Evolutionary conservation across 1,140 invertebrate genomes (phyloP).

Genomic region (Drosophila bipectinata): DNA sequence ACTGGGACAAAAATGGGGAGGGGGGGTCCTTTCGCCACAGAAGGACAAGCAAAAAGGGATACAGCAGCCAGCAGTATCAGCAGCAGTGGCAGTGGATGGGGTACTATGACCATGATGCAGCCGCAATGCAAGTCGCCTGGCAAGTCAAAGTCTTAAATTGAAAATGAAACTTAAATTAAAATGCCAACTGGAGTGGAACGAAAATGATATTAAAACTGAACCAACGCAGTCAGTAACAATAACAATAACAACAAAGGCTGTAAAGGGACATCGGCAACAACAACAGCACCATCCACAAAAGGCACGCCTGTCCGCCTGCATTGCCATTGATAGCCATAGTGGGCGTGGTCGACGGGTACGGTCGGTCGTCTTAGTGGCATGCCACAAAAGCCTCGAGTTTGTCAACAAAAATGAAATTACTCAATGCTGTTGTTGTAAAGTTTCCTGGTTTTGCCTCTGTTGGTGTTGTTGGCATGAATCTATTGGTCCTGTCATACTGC

Average conservation of each 20-base stretch:
- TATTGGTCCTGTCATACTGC: slow-evolving; percentile 49
- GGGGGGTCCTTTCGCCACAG: not conserved
- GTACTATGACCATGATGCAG: slow-evolving; percentile 46
- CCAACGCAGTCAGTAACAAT: slow-evolving; percentile 44
- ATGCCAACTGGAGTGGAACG: slow-evolving; percentile 81
- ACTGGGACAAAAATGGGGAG: slow-evolving; percentile 35
- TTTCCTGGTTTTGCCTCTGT: slow-evolving; percentile 18
- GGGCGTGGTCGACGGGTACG: slow-evolving; percentile 22
- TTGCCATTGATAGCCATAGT: slow-evolving; percentile 73
- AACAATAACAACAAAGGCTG: slow-evolving; percentile 27
- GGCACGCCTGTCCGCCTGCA: slow-evolving; percentile 54
- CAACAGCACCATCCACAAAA: slow-evolving; percentile 27
- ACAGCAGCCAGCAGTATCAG: not conserved
- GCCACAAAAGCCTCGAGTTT: slow-evolving; percentile 73
- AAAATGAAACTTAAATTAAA: slow-evolving; percentile 83
- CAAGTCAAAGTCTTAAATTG: slow-evolving; percentile 82
- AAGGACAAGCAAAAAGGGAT: slow-evolving; percentile 12
- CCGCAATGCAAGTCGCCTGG: slow-evolving; percentile 55
- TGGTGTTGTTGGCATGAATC: slow-evolving; percentile 21
- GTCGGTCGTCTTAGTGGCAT: slow-evolving; percentile 61
- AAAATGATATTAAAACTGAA: slow-evolving; percentile 81
- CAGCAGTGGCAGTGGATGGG: not conserved
- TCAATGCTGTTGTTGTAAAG: slow-evolving; percentile 10
- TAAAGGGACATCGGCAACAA: slow-evolving; percentile 26
- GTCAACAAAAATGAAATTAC: slow-evolving; percentile 78